phyloP scores from a whole-genome alignment of 1,140 invertebrate genomes.

The Portunus trituberculatus region DNA sequence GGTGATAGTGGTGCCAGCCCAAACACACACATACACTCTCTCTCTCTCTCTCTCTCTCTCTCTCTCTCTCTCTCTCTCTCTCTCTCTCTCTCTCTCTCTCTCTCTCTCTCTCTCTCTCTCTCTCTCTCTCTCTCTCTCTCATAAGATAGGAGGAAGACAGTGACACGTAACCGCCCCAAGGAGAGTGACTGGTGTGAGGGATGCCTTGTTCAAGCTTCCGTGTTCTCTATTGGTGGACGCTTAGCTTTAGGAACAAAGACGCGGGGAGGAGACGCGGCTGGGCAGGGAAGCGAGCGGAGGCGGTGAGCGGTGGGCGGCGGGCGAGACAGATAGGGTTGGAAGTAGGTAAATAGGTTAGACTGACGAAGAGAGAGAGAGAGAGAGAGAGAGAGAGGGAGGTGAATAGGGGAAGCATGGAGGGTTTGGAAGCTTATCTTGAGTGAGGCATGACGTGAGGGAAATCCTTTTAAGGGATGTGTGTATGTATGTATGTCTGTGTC shows the following conservation, averaged over 20 bases:
- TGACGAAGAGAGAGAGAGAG: background rate
- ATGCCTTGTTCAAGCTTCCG: background rate
- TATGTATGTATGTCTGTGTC: too few species aligned
- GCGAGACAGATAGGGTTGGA: background rate
- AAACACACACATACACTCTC: too few species aligned
- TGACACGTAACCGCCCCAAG: background rate
- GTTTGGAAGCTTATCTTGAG: background rate
- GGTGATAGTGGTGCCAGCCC: background rate
- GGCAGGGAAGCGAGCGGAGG: background rate
- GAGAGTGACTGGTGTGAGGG: background rate
- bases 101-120: too few species aligned
- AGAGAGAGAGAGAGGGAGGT: too few species aligned
- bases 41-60: too few species aligned
- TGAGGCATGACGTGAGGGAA: background rate
- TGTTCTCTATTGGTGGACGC: background rate
- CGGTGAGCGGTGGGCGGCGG: background rate
- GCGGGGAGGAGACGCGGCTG: background rate
- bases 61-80: too few species aligned
- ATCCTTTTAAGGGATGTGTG: background rate
- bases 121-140: too few species aligned
- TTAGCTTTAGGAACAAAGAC: background rate
- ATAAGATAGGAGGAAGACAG: background rate
- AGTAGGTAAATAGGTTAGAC: background rate
- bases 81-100: too few species aligned
- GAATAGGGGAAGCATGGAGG: too few species aligned